phyloP scores from a whole-genome alignment of 2,888 invertebrate species.

The Athripsodes cinereus region DNA sequence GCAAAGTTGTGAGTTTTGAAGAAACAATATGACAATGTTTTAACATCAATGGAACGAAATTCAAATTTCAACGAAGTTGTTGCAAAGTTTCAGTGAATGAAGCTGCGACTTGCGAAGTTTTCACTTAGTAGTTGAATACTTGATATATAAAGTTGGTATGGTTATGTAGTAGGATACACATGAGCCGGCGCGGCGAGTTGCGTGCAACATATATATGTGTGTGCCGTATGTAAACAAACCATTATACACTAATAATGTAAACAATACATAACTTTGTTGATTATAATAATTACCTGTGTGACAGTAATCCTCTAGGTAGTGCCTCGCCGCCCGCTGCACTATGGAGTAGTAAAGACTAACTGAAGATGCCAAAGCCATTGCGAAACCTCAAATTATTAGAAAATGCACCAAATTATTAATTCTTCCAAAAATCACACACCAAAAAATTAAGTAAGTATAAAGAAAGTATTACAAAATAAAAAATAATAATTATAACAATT shows the following conservation, averaged over 20 bases:
- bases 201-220: background rate
- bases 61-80: background rate
- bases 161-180: background rate
- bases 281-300: slow-evolving; percentile 50
- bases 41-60: background rate
- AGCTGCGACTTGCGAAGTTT: background rate
- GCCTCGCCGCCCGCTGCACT: slow-evolving; percentile 61
- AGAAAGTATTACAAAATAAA: slow-evolving; percentile 15
- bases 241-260: background rate
- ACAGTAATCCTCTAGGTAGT: slow-evolving; percentile 62
- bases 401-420: slow-evolving; percentile 9
- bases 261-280: background rate
- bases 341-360: slow-evolving; percentile 64
- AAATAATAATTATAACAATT: slow-evolving; percentile 7
- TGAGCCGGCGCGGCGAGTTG: background rate
- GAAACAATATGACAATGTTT: too few relatives aligned
- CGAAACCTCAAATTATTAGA: slow-evolving; percentile 14
- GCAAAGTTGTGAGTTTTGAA: too few relatives aligned
- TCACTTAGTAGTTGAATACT: too few relatives aligned
- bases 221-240: background rate
- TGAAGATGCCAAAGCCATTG: slow-evolving; percentile 57
- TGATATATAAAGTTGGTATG: background rate
- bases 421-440: slow-evolving; percentile 18
- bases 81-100: background rate
- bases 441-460: slow-evolving; percentile 10